These are phyloP conservation scores for Xenus cinereus DNA, from an alignment of 2,113 vertebrate species.

Conservation along the genomic window DNA sequence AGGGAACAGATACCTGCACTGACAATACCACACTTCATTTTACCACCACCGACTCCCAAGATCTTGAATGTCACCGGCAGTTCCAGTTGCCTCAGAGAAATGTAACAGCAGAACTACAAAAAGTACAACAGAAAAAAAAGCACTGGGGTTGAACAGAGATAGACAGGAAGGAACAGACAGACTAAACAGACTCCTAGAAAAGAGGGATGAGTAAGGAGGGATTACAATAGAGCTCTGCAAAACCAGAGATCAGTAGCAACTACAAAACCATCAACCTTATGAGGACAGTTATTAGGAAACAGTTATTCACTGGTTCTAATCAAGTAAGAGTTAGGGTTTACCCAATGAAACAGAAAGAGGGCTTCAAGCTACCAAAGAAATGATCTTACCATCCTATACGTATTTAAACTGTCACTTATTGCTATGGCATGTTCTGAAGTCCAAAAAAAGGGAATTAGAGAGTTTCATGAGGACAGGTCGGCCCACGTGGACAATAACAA, in stretches of 20 bases:
- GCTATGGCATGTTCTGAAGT: not conserved
- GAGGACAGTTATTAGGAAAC: not conserved
- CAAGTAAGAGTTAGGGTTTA: not conserved
- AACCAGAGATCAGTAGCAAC: not conserved
- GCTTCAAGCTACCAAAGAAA: not conserved
- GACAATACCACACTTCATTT: not conserved
- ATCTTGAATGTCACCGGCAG: not conserved
- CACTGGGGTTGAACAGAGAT: not conserved
- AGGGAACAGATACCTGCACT: not conserved
- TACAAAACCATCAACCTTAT: not conserved
- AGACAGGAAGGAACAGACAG: not conserved
- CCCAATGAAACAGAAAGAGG: not conserved
- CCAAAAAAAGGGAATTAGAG: not conserved
- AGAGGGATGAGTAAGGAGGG: not conserved
- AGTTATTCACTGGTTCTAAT: not conserved
- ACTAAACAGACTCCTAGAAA: not conserved
- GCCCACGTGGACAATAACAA: not conserved
- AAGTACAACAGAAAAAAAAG: not conserved
- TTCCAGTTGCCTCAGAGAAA: not conserved
- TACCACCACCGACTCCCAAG: not conserved
- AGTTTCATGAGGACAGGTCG: not conserved
- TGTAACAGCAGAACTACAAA: not conserved
- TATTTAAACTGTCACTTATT: not conserved
- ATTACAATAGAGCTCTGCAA: not conserved
- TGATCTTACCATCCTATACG: accelerated